phyloP scores from a whole-genome alignment of 2,888 invertebrate genomes.

The Abrostola tripartita region DNA sequence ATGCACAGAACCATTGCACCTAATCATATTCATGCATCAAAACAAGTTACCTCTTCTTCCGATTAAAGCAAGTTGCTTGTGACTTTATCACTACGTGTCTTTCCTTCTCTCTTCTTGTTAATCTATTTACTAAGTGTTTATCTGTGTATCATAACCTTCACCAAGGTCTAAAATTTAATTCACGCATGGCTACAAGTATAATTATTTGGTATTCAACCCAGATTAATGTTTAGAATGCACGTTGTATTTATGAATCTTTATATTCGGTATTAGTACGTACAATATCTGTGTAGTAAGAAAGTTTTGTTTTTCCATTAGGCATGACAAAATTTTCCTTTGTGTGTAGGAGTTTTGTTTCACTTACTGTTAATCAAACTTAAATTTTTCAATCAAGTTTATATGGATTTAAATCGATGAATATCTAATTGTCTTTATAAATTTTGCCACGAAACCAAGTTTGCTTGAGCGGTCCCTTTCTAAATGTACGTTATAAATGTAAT shows the following conservation, averaged over 20 bases:
- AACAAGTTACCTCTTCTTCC: slow-evolving; percentile 71
- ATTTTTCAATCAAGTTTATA: slow-evolving; percentile 11
- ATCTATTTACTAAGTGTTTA: slow-evolving; percentile 72
- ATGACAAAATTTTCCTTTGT: slow-evolving; percentile 75
- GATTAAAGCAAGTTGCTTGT: slow-evolving; percentile 71
- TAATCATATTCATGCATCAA: slow-evolving; percentile 77
- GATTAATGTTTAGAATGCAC: slow-evolving; percentile 87
- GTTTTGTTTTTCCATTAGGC: slow-evolving; percentile 78
- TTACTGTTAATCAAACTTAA: slow-evolving; percentile 36
- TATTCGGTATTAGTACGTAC: slow-evolving; percentile 74
- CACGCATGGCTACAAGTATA: slow-evolving; percentile 84
- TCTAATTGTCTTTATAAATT: slow-evolving; percentile 19
- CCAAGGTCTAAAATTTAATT: slow-evolving; percentile 70
- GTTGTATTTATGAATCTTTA: slow-evolving; percentile 79
- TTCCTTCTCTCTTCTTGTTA: slow-evolving; percentile 73
- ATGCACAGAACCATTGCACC: slow-evolving; percentile 79
- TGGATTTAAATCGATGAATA: slow-evolving; percentile 17
- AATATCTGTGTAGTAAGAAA: slow-evolving; percentile 78
- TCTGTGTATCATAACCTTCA: slow-evolving; percentile 75
- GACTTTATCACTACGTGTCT: slow-evolving; percentile 68
- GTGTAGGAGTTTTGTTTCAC: slow-evolving; percentile 60
- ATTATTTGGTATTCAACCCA: slow-evolving; percentile 76
- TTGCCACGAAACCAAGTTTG: slow-evolving; percentile 42
- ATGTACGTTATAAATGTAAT: slow-evolving; percentile 25
- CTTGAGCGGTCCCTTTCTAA: slow-evolving; percentile 32